Conservation (phyloP, 2,797 vertebrate species). For the Poecilia gillii region DNA sequence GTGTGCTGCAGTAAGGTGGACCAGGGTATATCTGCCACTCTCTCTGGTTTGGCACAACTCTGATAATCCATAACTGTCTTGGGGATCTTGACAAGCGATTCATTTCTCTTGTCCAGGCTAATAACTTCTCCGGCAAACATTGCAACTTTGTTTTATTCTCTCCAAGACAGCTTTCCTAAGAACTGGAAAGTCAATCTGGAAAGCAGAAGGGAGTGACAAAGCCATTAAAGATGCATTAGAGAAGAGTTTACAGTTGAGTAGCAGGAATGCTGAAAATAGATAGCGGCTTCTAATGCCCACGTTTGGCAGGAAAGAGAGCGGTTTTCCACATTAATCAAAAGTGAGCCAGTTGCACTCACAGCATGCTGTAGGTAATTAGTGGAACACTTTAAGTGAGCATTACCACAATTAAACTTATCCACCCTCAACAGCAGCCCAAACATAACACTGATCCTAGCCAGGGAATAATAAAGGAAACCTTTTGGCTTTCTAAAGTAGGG, state of each 20-base stretch:
- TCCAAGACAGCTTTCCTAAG: constrained; percentile 32
- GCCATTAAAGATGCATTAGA: constrained; percentile 67
- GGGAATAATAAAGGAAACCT: constrained; percentile 35
- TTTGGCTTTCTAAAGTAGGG: constrained; percentile 40
- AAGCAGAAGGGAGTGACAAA: constrained; percentile 52
- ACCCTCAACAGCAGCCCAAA: constrained; percentile 54
- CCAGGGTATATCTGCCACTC: not conserved
- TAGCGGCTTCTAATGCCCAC: constrained; percentile 42
- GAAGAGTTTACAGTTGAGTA: constrained; percentile 29
- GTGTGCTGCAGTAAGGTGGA: not conserved
- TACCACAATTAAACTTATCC: constrained; percentile 58
- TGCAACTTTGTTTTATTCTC: constrained; percentile 50
- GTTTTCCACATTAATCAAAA: constrained; percentile 76
- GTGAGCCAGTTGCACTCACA: constrained; percentile 57
- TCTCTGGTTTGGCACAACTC: not conserved
- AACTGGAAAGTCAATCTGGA: constrained; percentile 64
- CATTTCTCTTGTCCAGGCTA: constrained; percentile 19
- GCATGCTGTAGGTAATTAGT: constrained; percentile 62
- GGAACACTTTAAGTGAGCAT: constrained; percentile 59
- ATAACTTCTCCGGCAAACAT: constrained; percentile 31
- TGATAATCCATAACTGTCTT: constrained; percentile 17
- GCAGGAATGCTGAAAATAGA: constrained; percentile 66
- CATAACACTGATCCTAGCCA: constrained; percentile 37
- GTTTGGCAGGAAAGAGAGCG: constrained; percentile 47
- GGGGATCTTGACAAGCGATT: constrained; percentile 26